A percentile compares a stretch with the other conserved stretches of the same genome.
Evolutionary conservation across 2,888 invertebrate species (phyloP).

Genomic region (Volucella bombylans): DNA sequence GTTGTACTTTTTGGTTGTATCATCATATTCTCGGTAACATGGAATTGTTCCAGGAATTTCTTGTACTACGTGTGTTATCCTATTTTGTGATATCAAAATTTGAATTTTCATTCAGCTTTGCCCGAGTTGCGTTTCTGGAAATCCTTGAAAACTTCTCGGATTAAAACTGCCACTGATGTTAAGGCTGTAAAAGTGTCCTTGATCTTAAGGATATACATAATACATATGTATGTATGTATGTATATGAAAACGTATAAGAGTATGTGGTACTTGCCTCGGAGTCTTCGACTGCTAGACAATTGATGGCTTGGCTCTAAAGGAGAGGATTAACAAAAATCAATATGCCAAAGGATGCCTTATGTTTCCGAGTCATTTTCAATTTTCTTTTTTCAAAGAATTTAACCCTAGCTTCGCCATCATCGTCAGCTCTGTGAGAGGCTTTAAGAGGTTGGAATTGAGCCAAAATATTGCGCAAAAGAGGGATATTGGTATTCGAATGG

Average conservation of each 20-base stretch:
- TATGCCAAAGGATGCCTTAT: no score
- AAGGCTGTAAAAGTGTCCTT: constrained; percentile 38
- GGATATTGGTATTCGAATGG: constrained; percentile 5
- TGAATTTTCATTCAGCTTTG: constrained; percentile 21
- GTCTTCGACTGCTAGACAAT: no score
- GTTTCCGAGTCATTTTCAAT: no score
- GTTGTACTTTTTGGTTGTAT: constrained; percentile 10
- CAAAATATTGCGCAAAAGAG: constrained; percentile 30
- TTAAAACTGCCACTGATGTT: no score
- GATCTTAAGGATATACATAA: constrained; percentile 38
- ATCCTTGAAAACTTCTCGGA: constrained; percentile 1
- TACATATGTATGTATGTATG: no score
- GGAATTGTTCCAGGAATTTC: constrained; percentile 13
- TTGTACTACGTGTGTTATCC: background rate
- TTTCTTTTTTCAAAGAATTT: background rate
- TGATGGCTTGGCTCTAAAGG: no score
- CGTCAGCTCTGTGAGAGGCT: background rate
- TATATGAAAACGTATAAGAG: no score
- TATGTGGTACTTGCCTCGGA: no score
- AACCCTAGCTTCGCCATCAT: constrained; percentile 15
- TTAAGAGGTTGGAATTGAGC: constrained; percentile 16
- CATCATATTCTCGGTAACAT: background rate
- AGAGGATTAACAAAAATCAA: no score
- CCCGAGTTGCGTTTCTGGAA: constrained; percentile 35
- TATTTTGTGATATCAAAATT: constrained; percentile 8